phyloP scores from a whole-genome alignment of 2,888 invertebrate genomes.

The Beris chalybata region DNA sequence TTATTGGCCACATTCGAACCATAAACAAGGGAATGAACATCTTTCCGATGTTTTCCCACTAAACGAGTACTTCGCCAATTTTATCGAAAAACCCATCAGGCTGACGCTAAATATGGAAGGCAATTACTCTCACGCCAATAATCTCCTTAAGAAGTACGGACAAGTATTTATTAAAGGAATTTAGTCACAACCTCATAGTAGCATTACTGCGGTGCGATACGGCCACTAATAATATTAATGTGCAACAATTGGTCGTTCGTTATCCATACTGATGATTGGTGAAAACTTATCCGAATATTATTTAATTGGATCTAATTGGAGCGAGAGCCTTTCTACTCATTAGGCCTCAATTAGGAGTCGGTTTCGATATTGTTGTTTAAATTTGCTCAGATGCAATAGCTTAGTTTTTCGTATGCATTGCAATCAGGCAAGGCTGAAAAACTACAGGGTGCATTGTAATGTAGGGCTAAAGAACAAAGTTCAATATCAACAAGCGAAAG shows the following conservation, averaged over 20 bases:
- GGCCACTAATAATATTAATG: conserved; percentile 2
- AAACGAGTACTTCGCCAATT: no score
- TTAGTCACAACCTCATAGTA: not conserved
- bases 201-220: not conserved
- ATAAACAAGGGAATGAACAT: no score
- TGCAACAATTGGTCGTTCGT: conserved; percentile 22
- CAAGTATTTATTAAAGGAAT: conserved; percentile 11
- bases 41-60: no score
- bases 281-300: conserved; percentile 26
- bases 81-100: no score
- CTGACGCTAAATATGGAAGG: conserved; percentile 3
- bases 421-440: no score
- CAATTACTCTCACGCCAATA: conserved; percentile 25
- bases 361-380: no score
- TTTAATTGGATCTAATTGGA: conserved; percentile 29
- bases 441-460: no score
- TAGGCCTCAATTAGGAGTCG: conserved; percentile 15
- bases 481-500: no score
- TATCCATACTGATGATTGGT: conserved; percentile 14
- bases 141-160: conserved; percentile 11
- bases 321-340: conserved; percentile 26
- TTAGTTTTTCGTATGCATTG: no score
- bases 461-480: no score
- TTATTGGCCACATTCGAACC: no score
- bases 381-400: no score